phyloP scores from a whole-genome alignment of 2,888 invertebrate genomes.

The Heteromyza rotundicornis region DNA sequence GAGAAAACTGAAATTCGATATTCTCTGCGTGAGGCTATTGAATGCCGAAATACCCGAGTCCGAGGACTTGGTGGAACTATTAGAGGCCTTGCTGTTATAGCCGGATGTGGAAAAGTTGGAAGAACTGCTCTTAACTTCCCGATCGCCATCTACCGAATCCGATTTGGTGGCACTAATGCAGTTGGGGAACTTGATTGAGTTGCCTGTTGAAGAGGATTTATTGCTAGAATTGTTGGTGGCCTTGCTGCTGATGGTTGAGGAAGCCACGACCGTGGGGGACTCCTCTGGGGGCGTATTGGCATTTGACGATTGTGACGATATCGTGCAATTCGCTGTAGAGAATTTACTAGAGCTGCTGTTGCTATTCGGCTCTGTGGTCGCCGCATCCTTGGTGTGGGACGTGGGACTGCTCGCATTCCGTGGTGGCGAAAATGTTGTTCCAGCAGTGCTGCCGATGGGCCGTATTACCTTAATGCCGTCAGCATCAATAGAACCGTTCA shows the following conservation, averaged over 20 bases:
- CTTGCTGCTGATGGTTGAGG: conserved; percentile 25
- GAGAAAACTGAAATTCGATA: conserved; percentile 77
- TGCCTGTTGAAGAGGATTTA: conserved; percentile 43
- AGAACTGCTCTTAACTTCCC: conserved; percentile 33
- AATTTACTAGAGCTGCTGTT: conserved; percentile 62
- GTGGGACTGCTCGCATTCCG: conserved; percentile 47
- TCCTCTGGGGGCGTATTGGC: conserved; percentile 52
- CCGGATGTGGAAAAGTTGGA: conserved; percentile 47
- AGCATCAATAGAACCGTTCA: conserved; percentile 55
- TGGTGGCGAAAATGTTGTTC: conserved; percentile 31
- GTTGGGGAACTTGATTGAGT: conserved; percentile 57
- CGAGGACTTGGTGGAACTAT: conserved; percentile 56
- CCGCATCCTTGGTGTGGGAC: conserved; percentile 38
- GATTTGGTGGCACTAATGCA: conserved; percentile 59
- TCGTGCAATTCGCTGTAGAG: conserved; percentile 62
- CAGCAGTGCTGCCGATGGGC: conserved; percentile 50
- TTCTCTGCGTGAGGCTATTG: conserved; percentile 74
- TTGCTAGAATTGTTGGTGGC: conserved; percentile 37
- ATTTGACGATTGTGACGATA: conserved; percentile 60
- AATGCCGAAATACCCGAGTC: conserved; percentile 60
- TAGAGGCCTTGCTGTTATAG: conserved; percentile 56
- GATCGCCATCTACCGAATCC: conserved; percentile 51
- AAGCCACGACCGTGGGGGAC: conserved; percentile 17
- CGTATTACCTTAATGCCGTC: conserved; percentile 60
- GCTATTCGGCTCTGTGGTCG: conserved; percentile 50